Percentiles rank a stretch among this genome's conserved stretches.
These are phyloP conservation scores for Acanthococcus lagerstroemiae DNA, from an alignment of 2,888 invertebrate species.

Conservation along the genomic window DNA sequence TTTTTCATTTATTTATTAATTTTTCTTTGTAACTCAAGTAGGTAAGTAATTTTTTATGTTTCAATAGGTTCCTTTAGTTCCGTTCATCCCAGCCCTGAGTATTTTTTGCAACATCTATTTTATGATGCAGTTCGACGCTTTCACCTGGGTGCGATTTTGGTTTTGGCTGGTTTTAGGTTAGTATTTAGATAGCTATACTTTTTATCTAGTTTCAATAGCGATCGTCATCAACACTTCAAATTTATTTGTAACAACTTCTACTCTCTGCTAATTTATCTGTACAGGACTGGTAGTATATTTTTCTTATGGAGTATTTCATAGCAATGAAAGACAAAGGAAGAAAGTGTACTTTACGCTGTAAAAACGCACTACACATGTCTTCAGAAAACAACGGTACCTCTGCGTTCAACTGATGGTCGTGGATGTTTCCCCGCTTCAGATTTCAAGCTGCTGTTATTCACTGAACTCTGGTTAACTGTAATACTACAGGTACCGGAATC, in stretches of 20 bases:
- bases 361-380: too few relatives aligned
- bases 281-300: conserved; percentile 15
- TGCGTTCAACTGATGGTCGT: too few relatives aligned
- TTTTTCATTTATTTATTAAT: neutral
- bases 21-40: neutral
- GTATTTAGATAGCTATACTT: too few relatives aligned
- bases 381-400: too few relatives aligned
- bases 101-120: conserved; percentile 73
- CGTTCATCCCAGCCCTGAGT: conserved; percentile 67
- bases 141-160: conserved; percentile 71
- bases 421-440: too few relatives aligned
- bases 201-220: too few relatives aligned
- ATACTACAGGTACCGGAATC: too few relatives aligned
- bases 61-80: conserved; percentile 69
- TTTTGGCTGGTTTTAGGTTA: conserved; percentile 71
- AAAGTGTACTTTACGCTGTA: too few relatives aligned
- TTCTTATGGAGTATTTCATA: conserved; percentile 17
- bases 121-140: conserved; percentile 64
- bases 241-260: neutral
- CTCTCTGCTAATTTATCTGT: neutral
- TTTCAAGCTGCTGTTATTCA: too few relatives aligned
- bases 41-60: neutral
- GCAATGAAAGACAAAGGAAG: conserved; percentile 9
- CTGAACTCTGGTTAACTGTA: too few relatives aligned
- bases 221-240: neutral